phyloP scores from a whole-genome alignment of 2,797 vertebrate genomes.

The Channallabes apus region DNA sequence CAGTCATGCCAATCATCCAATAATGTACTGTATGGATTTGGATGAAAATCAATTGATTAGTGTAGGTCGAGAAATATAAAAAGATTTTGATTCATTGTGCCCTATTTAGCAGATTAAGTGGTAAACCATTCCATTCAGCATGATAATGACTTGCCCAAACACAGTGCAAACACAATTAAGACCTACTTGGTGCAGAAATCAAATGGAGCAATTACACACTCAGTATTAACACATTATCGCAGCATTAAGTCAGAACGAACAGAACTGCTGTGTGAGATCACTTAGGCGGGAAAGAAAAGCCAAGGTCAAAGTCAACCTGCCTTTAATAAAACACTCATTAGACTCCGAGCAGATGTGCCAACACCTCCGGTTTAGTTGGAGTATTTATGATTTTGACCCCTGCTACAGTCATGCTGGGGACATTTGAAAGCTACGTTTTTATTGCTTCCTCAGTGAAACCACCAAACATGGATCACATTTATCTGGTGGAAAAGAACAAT shows the following conservation, averaged over 20 bases:
- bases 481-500: background rate
- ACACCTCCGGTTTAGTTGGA: background rate
- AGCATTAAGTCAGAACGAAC: background rate
- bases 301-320: slow-evolving; percentile 10
- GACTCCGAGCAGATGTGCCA: background rate
- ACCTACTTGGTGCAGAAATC: background rate
- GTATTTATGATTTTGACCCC: slow-evolving; percentile 12
- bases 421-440: background rate
- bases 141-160: slow-evolving; percentile 8
- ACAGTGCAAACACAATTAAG: slow-evolving; percentile 17
- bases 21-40: background rate
- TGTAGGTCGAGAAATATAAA: background rate
- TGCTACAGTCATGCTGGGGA: no score
- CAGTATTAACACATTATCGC: background rate
- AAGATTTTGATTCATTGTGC: background rate
- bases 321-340: slow-evolving; percentile 6
- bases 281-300: background rate
- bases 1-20: background rate
- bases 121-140: background rate
- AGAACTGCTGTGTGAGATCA: slow-evolving; percentile 3
- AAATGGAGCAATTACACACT: slow-evolving; percentile 15
- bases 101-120: slow-evolving; percentile 6
- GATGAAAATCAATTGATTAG: background rate
- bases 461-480: background rate
- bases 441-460: background rate